Evolutionary conservation across 2,113 vertebrate genomes (phyloP).

Genomic region (Syngnathus scovelli): DNA sequence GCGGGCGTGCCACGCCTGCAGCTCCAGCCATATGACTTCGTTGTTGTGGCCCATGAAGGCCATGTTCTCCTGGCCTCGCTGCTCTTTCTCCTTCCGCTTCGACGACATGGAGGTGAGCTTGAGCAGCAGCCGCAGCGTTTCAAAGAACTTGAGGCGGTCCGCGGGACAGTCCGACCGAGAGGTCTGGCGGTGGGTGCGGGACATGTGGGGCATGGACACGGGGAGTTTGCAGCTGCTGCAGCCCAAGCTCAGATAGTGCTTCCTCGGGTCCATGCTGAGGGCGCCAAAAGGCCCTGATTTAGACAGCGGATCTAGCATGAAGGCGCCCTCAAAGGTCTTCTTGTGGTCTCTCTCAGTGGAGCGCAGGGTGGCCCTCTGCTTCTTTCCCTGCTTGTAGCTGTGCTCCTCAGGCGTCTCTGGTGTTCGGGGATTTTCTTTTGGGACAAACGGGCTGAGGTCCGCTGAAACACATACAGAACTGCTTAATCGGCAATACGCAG

Average conservation of each 20-base stretch:
- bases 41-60: slow-evolving; percentile 90
- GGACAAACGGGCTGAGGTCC: slow-evolving; percentile 71
- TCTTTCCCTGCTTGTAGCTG: slow-evolving; percentile 87
- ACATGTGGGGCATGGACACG: slow-evolving; percentile 83
- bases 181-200: slow-evolving; percentile 89
- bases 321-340: slow-evolving; percentile 87
- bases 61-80: slow-evolving; percentile 87
- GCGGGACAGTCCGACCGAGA: slow-evolving; percentile 93
- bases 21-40: slow-evolving; percentile 96
- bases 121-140: slow-evolving; percentile 91
- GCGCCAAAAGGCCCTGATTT: slow-evolving; percentile 74
- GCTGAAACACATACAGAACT: slow-evolving; percentile 40
- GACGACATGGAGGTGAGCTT: slow-evolving; percentile 99
- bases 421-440: slow-evolving; percentile 66
- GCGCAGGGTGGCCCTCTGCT: slow-evolving; percentile 78
- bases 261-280: slow-evolving; percentile 89
- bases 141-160: slow-evolving; percentile 96
- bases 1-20: slow-evolving; percentile 96
- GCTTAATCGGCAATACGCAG: slow-evolving; percentile 1
- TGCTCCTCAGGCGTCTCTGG: slow-evolving; percentile 77
- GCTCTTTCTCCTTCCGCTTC: slow-evolving; percentile 98
- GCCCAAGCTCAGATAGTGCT: slow-evolving; percentile 96
- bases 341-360: slow-evolving; percentile 89
- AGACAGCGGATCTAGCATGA: slow-evolving; percentile 87
- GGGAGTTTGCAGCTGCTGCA: slow-evolving; percentile 88